Evolutionary conservation across 2,888 invertebrate species (phyloP), one percentile per base, ranked within the genome.

Genomic region (Deilephila elpenor): DNA sequence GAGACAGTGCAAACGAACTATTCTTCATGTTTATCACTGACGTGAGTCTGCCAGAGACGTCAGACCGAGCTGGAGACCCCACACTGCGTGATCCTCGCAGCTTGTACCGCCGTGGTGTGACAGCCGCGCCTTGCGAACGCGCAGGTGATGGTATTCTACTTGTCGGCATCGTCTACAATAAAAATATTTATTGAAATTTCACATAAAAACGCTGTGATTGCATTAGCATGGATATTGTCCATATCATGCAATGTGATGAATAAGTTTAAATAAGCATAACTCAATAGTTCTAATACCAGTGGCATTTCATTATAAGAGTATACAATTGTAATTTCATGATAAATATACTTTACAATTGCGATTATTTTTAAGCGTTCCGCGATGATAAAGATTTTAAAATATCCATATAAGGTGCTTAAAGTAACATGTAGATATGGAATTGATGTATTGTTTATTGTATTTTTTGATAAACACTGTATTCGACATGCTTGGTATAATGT

Each of bases 81-180:
- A 91, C 82, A 75, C 93, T 93, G 6, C 86, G 86, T 1, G 87
- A 84, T 5, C 86, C 75, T 0, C 89, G 85, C 0, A 84, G 72
- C 37, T 80, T 84, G 14, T 78, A 75, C 1, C 82, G 84, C 1
- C 87, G 85, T 0, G 91, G 89, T 0, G 90, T 89, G 0, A 75
- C 73, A 19, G 73, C 73, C 1, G 75, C 78, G 8, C 86, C 86
- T 53, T 86, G 85, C 0, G 93, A 92, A 1, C 89, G 88, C 1
- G 93, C 86, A 0, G 93, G 93, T 0, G 93, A 94, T 0, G 88
- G 83, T 71, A 87, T 87, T 53, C 83, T 85, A 3, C 32, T 73
- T 25, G 59, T 71, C 53, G 70, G 61, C 73, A 71, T 73, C 34
- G 17, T 64, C 64, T 62, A 34, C 11, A 37, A 17, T 25, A 25